Base-by-base conservation (phyloP, 2,113 vertebrate genomes). In the Oplegnathus fasciatus region DNA sequence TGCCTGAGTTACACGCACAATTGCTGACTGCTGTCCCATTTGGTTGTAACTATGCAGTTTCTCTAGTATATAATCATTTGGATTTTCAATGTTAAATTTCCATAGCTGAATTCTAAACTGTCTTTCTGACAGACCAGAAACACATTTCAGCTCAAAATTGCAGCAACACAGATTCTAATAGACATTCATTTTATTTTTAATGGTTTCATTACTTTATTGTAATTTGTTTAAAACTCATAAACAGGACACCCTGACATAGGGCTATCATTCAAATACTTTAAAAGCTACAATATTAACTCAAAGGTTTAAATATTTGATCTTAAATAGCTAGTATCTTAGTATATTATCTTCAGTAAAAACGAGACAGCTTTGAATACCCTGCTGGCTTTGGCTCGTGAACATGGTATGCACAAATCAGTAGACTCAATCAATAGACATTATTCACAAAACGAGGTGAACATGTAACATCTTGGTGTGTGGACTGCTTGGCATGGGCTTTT, bases 371-470 rank as follows among this genome's bases (percentile, higher is more conserved):
- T 46, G 11, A 72, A 54, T 42, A 30, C 68, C 40, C 55, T 34
- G 64, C 50, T 58, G 64, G 68, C 48, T 54, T 46, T n/a, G 18
- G 32, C 1, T 40, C 60, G 32, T 50, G 32, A 68, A 48, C 48
- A 37, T 37, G 34, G 2, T n/a, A 18, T 62, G 30, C 18, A 52
- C 17, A 30, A 58, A 86, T 78, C 61, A 72, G 78, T 42, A 55
- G 5, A 68, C 9, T 54, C 26, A 32, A 55, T 76, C 34, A 50
- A 69, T 66, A 32, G 30, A 62, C 14, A 58, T 58, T 28, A 77
- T 69, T 80, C 46, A 54, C 15, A 52, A 65, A 80, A 74, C 22
- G 11, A 50, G 64, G 50, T 68, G 61, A 32, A 68, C 61, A 61
- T 68, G 40, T 40, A 30, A 70, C 6, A 48, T 52, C 77, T 57